These are phyloP conservation scores for Elysia crispata DNA, from an alignment of 2,888 invertebrate species.

Conservation along the genomic window DNA sequence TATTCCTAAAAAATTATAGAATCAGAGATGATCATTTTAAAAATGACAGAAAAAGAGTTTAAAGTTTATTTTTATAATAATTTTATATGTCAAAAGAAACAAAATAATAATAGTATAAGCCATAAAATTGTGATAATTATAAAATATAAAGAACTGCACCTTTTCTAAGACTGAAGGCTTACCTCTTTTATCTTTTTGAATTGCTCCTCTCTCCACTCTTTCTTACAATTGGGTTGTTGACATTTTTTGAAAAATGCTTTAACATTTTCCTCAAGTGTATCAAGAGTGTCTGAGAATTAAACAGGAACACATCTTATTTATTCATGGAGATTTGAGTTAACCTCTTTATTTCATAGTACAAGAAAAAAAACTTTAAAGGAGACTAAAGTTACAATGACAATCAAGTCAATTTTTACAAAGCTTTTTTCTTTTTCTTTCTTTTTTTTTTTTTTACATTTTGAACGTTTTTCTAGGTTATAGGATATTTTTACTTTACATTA, in stretches of 20 bases:
- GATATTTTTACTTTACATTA: no score
- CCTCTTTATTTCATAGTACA: no score
- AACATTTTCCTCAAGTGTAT: conserved; percentile 92
- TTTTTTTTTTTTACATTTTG: no score
- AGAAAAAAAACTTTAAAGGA: no score
- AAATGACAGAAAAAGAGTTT: neutral
- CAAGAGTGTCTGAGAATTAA: conserved; percentile 83
- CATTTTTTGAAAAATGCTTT: conserved; percentile 86
- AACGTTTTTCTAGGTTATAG: no score
- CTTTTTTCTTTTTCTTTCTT: no score
- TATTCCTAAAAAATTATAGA: conserved; percentile 82
- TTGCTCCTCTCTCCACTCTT: conserved; percentile 84
- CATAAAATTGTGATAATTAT: neutral
- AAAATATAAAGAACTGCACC: neutral
- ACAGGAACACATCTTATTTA: no score
- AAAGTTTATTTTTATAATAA: neutral
- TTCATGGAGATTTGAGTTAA: no score
- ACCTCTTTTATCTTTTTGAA: conserved; percentile 85
- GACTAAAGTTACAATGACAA: no score
- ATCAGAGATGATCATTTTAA: neutral
- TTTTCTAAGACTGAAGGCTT: conserved; percentile 24
- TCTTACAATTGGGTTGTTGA: conserved; percentile 75
- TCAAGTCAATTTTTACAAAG: no score
- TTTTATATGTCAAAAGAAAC: neutral
- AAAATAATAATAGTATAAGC: neutral